Evolutionary conservation across 1,140 invertebrate genomes (phyloP).

Genomic region (Notospermus geniculatus): DNA sequence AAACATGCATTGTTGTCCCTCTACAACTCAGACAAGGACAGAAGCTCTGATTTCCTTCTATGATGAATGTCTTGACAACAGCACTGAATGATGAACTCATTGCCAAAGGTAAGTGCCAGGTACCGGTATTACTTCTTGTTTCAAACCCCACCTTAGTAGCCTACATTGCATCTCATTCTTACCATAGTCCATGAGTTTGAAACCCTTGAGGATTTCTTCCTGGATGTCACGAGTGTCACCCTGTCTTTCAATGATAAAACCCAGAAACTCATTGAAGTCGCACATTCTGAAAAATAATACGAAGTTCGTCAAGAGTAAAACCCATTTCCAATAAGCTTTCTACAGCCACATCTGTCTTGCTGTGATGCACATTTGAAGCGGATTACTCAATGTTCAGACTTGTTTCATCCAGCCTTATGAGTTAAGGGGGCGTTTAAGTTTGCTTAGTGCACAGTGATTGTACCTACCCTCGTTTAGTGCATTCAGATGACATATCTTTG

Average conservation of each 20-base stretch:
- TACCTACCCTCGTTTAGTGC: background rate
- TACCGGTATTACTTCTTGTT: background rate
- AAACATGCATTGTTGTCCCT: too few relatives aligned
- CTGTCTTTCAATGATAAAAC: constrained; percentile 51
- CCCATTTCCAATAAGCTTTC: background rate
- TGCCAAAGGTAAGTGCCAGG: background rate
- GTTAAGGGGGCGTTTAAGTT: background rate
- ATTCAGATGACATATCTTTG: constrained; percentile 36
- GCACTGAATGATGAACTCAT: too few relatives aligned
- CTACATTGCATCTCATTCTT: constrained; percentile 22
- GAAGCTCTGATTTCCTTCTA: too few relatives aligned
- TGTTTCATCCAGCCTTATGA: constrained; percentile 22
- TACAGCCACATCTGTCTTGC: background rate
- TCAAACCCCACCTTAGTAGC: too few relatives aligned
- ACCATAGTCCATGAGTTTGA: constrained; percentile 53
- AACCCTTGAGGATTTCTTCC: constrained; percentile 53
- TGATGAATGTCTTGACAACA: too few relatives aligned
- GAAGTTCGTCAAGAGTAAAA: background rate
- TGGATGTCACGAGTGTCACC: constrained; percentile 48
- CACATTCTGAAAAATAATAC: constrained; percentile 31
- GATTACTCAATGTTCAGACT: background rate
- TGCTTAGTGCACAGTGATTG: background rate
- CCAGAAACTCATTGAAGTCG: constrained; percentile 53
- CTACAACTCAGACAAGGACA: too few relatives aligned
- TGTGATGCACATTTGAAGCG: background rate